These are phyloP conservation scores for Osmoderma eremita DNA, from an alignment of 2,888 invertebrate species.

Conservation along the genomic window DNA sequence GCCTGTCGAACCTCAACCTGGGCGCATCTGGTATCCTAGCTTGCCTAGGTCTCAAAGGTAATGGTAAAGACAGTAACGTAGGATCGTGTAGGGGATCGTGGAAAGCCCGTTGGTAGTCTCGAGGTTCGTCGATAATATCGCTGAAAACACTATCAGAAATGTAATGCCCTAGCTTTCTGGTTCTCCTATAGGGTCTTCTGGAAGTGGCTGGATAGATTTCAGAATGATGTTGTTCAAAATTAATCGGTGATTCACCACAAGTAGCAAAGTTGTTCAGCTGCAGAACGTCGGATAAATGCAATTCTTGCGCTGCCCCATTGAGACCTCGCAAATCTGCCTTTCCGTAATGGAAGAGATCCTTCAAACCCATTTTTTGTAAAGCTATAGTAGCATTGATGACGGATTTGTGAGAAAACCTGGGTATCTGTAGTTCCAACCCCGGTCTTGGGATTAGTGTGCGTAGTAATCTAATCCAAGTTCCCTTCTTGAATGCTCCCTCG, in stretches of 20 bases:
- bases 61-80: slow-evolving; percentile 68
- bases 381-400: slow-evolving; percentile 83
- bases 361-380: slow-evolving; percentile 82
- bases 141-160: slow-evolving; percentile 47
- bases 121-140: slow-evolving; percentile 63
- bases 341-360: slow-evolving; percentile 78
- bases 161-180: slow-evolving; percentile 56
- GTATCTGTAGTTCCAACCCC: slow-evolving; percentile 84
- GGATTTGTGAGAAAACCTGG: slow-evolving; percentile 84
- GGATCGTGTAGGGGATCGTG: slow-evolving; percentile 72
- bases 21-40: slow-evolving; percentile 77
- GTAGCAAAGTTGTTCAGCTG: slow-evolving; percentile 87
- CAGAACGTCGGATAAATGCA: slow-evolving; percentile 85
- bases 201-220: slow-evolving; percentile 83
- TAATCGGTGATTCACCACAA: slow-evolving; percentile 77
- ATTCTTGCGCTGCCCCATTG: slow-evolving; percentile 81
- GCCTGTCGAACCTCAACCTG: slow-evolving; percentile 84
- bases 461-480: slow-evolving; percentile 78
- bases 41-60: slow-evolving; percentile 77
- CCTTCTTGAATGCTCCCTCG: slow-evolving; percentile 73
- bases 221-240: slow-evolving; percentile 76
- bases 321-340: slow-evolving; percentile 85
- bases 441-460: slow-evolving; percentile 79
- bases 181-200: slow-evolving; percentile 54
- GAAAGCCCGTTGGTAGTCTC: slow-evolving; percentile 75